A percentile compares a stretch with the other conserved stretches of the same genome.
phyloP scores from a whole-genome alignment of 2,888 invertebrate species.

The Bembecia ichneumoniformis region DNA sequence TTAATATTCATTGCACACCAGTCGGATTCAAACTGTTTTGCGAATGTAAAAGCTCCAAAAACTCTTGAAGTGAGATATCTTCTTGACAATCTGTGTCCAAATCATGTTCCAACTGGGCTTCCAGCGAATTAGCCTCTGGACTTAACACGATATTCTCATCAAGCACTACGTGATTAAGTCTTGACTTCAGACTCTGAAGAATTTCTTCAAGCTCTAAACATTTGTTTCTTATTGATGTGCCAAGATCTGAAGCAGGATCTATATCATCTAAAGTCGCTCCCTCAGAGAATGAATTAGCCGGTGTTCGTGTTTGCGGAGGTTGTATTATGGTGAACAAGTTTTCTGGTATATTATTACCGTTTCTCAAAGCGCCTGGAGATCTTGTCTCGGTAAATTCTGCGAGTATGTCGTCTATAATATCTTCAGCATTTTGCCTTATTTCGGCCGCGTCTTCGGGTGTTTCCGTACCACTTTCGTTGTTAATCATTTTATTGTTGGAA shows the following conservation, averaged over 20 bases:
- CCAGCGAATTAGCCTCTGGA: conserved; percentile 62
- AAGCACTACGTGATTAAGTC: conserved; percentile 63
- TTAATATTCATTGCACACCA: conserved; percentile 43
- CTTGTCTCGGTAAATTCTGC: conserved; percentile 61
- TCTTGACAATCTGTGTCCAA: conserved; percentile 68
- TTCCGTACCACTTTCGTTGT: conserved; percentile 52
- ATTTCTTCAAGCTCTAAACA: conserved; percentile 67
- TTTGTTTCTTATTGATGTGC: conserved; percentile 63
- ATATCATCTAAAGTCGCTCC: conserved; percentile 59
- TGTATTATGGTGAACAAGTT: conserved; percentile 56
- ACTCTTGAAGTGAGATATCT: conserved; percentile 64
- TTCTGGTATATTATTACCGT: conserved; percentile 50
- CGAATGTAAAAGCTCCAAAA: conserved; percentile 60
- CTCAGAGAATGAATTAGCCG: conserved; percentile 62
- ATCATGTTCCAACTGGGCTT: conserved; percentile 64
- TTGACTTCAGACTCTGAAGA: conserved; percentile 61
- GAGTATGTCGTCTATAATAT: conserved; percentile 63
- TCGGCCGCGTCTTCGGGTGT: conserved; percentile 57
- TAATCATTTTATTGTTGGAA: conserved; percentile 65
- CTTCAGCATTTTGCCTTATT: conserved; percentile 62
- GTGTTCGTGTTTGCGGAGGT: conserved; percentile 58
- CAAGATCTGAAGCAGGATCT: conserved; percentile 63
- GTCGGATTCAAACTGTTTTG: conserved; percentile 55
- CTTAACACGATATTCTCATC: conserved; percentile 66
- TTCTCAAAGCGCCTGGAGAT: conserved; percentile 39